phyloP scores from a whole-genome alignment of 2,888 invertebrate species.

The Lucinisca nassula region DNA sequence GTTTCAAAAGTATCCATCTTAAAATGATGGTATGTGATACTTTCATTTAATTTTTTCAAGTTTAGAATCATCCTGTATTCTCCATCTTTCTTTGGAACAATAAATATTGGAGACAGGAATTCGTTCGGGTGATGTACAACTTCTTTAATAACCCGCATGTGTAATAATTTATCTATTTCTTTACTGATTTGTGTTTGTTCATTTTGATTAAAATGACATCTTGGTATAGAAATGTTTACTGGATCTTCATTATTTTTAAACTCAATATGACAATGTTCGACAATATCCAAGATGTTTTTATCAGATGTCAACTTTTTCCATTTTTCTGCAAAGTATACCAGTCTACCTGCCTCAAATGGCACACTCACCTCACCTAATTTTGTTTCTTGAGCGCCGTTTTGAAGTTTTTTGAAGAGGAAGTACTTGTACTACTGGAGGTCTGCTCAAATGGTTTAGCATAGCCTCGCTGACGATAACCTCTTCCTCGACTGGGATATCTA shows the following conservation, averaged over 20 bases:
- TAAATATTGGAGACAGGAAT: slow-evolving; percentile 50
- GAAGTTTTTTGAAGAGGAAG: slow-evolving; percentile 25
- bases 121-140: slow-evolving; percentile 24
- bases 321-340: slow-evolving; percentile 24
- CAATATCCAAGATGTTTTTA: slow-evolving; percentile 24
- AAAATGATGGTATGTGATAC: slow-evolving; percentile 49
- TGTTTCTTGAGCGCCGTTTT: not conserved
- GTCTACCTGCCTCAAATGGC: slow-evolving; percentile 28
- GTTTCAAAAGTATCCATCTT: slow-evolving; percentile 62
- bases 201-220: not conserved
- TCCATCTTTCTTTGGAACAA: slow-evolving; percentile 33
- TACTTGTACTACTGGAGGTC: too few relatives aligned
- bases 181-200: not conserved
- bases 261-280: slow-evolving; percentile 37
- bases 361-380: slow-evolving; percentile 9
- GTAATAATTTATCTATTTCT: slow-evolving; percentile 33
- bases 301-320: slow-evolving; percentile 40
- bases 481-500: too few relatives aligned
- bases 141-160: slow-evolving; percentile 30
- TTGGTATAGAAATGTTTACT: too few relatives aligned
- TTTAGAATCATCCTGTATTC: slow-evolving; percentile 45
- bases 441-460: too few relatives aligned
- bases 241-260: not conserved
- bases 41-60: slow-evolving; percentile 52
- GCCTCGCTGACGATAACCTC: too few relatives aligned